phyloP scores from a whole-genome alignment of 2,888 invertebrate species.

The Aphodius sticticus region DNA sequence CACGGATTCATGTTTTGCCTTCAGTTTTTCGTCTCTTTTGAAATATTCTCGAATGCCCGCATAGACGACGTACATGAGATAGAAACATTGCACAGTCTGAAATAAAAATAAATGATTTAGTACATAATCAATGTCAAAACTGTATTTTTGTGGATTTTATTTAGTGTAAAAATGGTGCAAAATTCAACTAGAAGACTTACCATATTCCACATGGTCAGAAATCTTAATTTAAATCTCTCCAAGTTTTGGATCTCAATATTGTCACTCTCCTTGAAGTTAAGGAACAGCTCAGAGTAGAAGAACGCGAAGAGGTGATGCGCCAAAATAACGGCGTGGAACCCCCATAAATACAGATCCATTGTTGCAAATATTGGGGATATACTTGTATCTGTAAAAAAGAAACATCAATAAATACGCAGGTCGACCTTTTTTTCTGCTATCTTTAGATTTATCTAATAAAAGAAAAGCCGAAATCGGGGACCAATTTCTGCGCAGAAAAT shows the following conservation, averaged over 20 bases:
- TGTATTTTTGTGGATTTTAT: too few species aligned
- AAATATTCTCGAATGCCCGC: constrained; percentile 29
- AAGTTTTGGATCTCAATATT: constrained; percentile 30
- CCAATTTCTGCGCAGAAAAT: too few species aligned
- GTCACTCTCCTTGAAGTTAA: constrained; percentile 24
- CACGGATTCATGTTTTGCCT: constrained; percentile 13
- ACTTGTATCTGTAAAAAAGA: not conserved
- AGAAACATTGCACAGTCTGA: constrained; percentile 36
- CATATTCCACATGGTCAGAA: constrained; percentile 41
- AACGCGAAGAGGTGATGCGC: not conserved
- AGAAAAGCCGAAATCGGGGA: too few species aligned
- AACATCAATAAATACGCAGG: not conserved
- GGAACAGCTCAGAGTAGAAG: not conserved
- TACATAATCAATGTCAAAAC: not conserved
- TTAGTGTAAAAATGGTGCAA: too few species aligned
- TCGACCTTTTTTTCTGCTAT: too few species aligned
- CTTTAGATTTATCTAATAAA: too few species aligned
- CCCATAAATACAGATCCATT: constrained; percentile 12
- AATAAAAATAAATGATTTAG: constrained; percentile 23
- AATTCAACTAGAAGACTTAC: constrained; percentile 25
- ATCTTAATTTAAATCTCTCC: constrained; percentile 35
- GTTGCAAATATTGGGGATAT: not conserved
- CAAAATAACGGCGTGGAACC: not conserved
- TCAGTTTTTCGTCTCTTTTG: constrained; percentile 16
- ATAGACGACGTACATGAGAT: constrained; percentile 31